These are phyloP conservation scores for Trisateles emortualis DNA, from an alignment of 2,888 invertebrate genomes.

Conservation along the genomic window DNA sequence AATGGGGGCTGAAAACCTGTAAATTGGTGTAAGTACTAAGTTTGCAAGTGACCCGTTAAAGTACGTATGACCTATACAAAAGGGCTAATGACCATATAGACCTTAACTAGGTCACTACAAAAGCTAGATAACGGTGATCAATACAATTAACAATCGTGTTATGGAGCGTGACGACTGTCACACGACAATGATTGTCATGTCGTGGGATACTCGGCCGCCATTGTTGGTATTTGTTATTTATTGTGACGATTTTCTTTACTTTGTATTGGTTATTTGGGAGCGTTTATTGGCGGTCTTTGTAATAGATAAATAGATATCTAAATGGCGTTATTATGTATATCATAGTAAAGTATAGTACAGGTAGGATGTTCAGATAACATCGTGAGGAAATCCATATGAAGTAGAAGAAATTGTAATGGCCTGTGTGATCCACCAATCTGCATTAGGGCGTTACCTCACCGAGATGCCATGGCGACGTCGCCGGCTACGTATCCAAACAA, in stretches of 20 bases:
- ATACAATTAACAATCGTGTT: slow-evolving; percentile 57
- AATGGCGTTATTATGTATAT: too few species aligned
- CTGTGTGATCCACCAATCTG: too few species aligned
- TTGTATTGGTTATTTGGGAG: slow-evolving; percentile 3
- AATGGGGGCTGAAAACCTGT: too few species aligned
- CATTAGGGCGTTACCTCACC: too few species aligned
- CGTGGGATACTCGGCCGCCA: slow-evolving; percentile 49
- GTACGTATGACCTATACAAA: slow-evolving; percentile 16
- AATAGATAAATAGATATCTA: background rate
- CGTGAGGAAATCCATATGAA: too few species aligned
- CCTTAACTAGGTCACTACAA: slow-evolving; percentile 61
- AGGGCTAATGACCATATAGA: slow-evolving; percentile 39
- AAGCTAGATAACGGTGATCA: slow-evolving; percentile 60
- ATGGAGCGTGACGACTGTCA: slow-evolving; percentile 66
- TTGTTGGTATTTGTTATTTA: slow-evolving; percentile 25
- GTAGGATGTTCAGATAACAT: too few species aligned
- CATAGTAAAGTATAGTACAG: too few species aligned
- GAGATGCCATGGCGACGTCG: too few species aligned
- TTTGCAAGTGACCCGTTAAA: background rate
- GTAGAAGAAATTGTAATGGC: too few species aligned
- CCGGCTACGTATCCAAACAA: too few species aligned
- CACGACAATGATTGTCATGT: slow-evolving; percentile 44
- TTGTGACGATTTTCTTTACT: slow-evolving; percentile 35
- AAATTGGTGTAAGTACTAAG: too few species aligned
- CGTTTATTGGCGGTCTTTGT: background rate